Evolutionary conservation across 92 coral and sea anemone genomes (phyloP).

Genomic region (Plumapathes pennacea): DNA sequence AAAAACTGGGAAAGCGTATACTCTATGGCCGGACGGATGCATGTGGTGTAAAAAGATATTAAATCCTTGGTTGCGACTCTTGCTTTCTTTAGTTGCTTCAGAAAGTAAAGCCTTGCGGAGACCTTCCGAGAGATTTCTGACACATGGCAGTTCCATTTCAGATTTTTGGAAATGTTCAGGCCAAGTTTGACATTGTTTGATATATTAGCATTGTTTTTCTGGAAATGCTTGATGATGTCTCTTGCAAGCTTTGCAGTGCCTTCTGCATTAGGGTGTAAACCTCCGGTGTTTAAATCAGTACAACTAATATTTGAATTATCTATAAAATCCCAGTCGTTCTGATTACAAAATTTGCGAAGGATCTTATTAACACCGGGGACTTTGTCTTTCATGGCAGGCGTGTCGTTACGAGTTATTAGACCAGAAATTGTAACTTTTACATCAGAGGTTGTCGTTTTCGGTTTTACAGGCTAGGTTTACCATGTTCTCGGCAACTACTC

Average conservation of each 20-base stretch:
- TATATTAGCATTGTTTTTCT: too few species aligned
- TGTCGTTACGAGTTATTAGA: neutral
- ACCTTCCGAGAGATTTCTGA: too few species aligned
- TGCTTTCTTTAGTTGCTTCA: too few species aligned
- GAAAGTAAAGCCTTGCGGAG: too few species aligned
- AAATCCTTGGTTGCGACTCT: too few species aligned
- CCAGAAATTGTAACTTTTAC: neutral
- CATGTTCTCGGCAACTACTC: neutral
- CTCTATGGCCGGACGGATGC: too few species aligned
- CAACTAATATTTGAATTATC: slow-evolving; percentile 6
- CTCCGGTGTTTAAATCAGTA: slow-evolving; percentile 3
- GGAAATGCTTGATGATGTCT: slow-evolving; percentile 8
- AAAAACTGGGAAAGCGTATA: too few species aligned
- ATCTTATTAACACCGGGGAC: slow-evolving; percentile 2
- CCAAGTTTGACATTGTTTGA: too few species aligned
- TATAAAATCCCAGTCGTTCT: slow-evolving; percentile 26
- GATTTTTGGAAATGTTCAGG: too few species aligned
- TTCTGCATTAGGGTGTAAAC: slow-evolving; percentile 5
- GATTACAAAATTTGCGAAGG: neutral
- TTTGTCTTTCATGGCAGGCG: neutral
- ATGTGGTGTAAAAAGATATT: too few species aligned
- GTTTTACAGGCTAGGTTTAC: neutral
- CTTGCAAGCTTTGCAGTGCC: slow-evolving; percentile 3
- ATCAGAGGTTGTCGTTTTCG: neutral
- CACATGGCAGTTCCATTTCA: too few species aligned